Conservation (phyloP, 2,888 invertebrate genomes). For the Macrophya annulata region DNA sequence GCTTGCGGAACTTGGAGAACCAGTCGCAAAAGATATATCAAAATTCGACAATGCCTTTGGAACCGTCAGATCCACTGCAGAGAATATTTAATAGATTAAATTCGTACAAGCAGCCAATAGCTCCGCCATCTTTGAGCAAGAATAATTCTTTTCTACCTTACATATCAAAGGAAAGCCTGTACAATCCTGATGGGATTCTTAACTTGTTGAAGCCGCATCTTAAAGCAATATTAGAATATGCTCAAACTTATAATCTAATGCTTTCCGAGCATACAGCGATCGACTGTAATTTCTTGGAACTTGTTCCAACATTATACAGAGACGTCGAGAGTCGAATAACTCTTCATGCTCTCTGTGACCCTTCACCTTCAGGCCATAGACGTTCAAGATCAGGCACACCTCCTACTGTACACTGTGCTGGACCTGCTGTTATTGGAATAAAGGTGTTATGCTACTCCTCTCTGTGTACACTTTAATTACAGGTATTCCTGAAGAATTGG, state of each 20-base stretch:
- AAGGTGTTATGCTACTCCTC: conserved; percentile 78
- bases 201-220: conserved; percentile 79
- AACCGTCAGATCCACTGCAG: conserved; percentile 80
- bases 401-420: conserved; percentile 83
- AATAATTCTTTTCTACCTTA: conserved; percentile 79
- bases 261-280: conserved; percentile 85
- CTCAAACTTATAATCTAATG: conserved; percentile 82
- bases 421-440: conserved; percentile 83
- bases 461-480: no score
- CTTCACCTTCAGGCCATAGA: conserved; percentile 72
- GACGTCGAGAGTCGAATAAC: conserved; percentile 81
- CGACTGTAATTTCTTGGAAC: conserved; percentile 84
- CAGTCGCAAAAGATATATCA: conserved; percentile 66
- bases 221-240: conserved; percentile 79
- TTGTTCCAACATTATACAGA: conserved; percentile 83
- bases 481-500: no score
- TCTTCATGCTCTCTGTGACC: conserved; percentile 82
- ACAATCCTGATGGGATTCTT: conserved; percentile 78
- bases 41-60: conserved; percentile 66
- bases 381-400: conserved; percentile 77
- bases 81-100: conserved; percentile 83
- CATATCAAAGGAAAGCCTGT: conserved; percentile 76
- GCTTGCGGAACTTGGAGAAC: conserved; percentile 79
- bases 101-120: conserved; percentile 84
- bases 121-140: conserved; percentile 82